phyloP scores from a whole-genome alignment of 2,113 vertebrate genomes.

The Promerops cafer region DNA sequence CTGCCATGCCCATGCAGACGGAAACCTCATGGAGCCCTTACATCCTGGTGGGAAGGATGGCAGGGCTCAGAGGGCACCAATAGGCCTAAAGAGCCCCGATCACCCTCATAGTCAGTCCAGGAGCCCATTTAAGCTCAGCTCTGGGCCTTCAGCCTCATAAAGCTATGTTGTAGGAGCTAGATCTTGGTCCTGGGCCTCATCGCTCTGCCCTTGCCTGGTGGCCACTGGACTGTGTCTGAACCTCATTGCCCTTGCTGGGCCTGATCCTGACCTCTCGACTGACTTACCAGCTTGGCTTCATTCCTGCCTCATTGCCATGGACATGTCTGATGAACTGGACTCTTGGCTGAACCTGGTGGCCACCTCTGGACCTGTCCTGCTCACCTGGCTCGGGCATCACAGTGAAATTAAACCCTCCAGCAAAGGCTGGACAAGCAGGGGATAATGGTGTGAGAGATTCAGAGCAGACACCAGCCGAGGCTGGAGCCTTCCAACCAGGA shows the following conservation, averaged over 20 bases:
- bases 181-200: not conserved
- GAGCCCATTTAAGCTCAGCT: not conserved
- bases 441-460: not conserved
- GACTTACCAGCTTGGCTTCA: not conserved
- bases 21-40: not conserved
- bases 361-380: not conserved
- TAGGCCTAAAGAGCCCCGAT: not conserved
- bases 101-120: not conserved
- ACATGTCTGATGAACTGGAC: not conserved
- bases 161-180: not conserved
- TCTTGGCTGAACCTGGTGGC: not conserved
- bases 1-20: not conserved
- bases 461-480: not conserved
- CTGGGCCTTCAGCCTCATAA: not conserved
- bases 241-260: not conserved
- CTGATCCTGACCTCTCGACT: not conserved
- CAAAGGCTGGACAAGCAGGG: not conserved
- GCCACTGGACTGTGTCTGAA: not conserved
- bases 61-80: not conserved
- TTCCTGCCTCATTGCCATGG: not conserved
- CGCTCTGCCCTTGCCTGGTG: not conserved
- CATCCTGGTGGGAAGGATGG: not conserved
- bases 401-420: not conserved
- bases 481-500: not conserved
- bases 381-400: not conserved